Conservation (phyloP, 2,888 invertebrate species). For the Parthenolecanium corni region DNA sequence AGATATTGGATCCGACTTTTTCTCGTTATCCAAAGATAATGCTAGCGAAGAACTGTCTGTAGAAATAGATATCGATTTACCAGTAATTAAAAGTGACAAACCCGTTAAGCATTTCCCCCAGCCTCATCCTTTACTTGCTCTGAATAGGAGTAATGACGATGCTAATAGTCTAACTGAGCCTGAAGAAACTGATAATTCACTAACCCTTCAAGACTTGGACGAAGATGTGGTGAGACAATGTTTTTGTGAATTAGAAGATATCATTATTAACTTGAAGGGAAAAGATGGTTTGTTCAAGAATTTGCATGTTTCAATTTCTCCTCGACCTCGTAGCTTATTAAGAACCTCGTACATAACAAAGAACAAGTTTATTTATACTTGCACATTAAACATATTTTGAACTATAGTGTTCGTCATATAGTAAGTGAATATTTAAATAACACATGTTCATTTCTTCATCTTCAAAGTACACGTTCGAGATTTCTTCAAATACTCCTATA, state of each 20-base stretch:
- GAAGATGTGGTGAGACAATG: constrained; percentile 14
- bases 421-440: neutral
- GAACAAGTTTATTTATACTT: no score
- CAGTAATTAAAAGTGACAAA: constrained; percentile 6
- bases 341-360: no score
- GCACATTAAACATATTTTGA: no score
- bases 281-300: neutral
- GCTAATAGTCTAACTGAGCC: neutral
- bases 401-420: neutral
- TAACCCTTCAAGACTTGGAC: neutral
- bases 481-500: neutral
- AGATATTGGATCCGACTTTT: constrained; percentile 39
- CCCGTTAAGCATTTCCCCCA: neutral
- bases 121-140: neutral
- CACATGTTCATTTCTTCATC: neutral
- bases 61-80: constrained; percentile 21
- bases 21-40: constrained; percentile 36
- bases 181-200: constrained; percentile 5
- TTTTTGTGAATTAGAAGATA: neutral
- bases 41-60: constrained; percentile 14
- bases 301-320: no score
- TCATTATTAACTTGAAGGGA: neutral
- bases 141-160: neutral
- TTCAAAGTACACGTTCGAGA: neutral
- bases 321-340: no score